Evolutionary conservation across 2,888 invertebrate genomes (phyloP), one percentile per base, ranked within the genome.

Genomic region (Chorisops tibialis): DNA sequence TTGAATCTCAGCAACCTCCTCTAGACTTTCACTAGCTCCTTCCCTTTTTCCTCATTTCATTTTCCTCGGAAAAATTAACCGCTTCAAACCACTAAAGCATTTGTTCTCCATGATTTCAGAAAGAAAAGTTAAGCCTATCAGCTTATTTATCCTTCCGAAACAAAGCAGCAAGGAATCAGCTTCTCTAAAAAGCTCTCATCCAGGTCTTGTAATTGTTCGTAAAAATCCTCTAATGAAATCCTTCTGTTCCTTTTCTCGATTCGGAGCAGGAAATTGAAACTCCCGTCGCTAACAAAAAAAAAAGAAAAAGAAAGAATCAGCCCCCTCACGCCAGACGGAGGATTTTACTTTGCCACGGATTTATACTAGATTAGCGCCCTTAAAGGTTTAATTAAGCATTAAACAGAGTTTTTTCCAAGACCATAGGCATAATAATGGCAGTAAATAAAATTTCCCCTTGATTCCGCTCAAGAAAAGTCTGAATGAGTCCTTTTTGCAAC

Each of bases 341-440:
- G 24, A 11, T 56, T 39, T 41, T 54, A n/a, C 11, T 56, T 56
- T 56, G 45, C 56, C 54, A 24, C 35, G 45, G 56, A 56, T 56
- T 56, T 56, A n/a, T n/a, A 37, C 38, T 43, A 45, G 45, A 56
- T 56, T 56, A 56, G 56, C 56, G 45, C 45, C 45, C 45, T 56
- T 45, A 19, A 56, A 43, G 56, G 56, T 45, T 56, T 56, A 56
- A 56, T 56, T 56, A 56, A 56, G 21, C 56, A 56, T 56, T 56
- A 43, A 56, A 56, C 56, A 18, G 56, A 39, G 56, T 56, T 56
- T 41, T 54, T 56, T 18, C 45, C 35, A 30, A 30, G 56, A 24
- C 56, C 30, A 45, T 41, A 56, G 45, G 30, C 24, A 18, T n/a
- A 56, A 45, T 56, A 30, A 30, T 30, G 30, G 30, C 30, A 30